Evolutionary conservation across 2,888 invertebrate species (phyloP).

Genomic region (Poecilus cupreus): DNA sequence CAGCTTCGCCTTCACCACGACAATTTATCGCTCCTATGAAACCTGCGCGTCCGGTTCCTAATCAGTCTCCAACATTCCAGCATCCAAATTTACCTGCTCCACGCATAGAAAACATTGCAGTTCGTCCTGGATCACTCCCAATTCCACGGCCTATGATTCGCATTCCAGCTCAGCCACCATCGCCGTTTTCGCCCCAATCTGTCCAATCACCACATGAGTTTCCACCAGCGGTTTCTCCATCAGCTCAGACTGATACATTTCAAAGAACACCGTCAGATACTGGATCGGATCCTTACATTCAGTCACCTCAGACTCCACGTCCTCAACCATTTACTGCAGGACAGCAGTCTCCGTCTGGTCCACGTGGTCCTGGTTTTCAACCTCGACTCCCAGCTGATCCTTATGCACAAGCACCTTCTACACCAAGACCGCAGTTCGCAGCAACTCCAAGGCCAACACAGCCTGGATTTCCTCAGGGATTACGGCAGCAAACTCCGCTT

Average conservation of each 20-base stretch:
- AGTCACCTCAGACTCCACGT: constrained; percentile 69
- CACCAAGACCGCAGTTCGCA: constrained; percentile 75
- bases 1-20: constrained; percentile 68
- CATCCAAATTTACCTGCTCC: constrained; percentile 67
- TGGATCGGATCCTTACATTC: constrained; percentile 67
- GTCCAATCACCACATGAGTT: constrained; percentile 72
- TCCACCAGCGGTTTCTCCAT: constrained; percentile 65
- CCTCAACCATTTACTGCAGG: constrained; percentile 69
- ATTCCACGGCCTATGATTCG: constrained; percentile 63
- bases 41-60: constrained; percentile 67
- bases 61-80: constrained; percentile 65
- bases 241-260: constrained; percentile 59
- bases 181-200: constrained; percentile 73
- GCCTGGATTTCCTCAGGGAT: constrained; percentile 64
- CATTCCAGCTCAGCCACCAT: constrained; percentile 70
- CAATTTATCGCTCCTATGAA: constrained; percentile 68
- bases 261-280: constrained; percentile 61
- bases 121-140: constrained; percentile 63
- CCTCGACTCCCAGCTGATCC: constrained; percentile 69
- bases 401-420: constrained; percentile 75
- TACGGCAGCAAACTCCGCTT: constrained; percentile 64
- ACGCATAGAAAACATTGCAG: constrained; percentile 61
- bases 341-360: constrained; percentile 63
- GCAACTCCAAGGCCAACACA: constrained; percentile 66
- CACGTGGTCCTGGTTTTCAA: constrained; percentile 64